These are phyloP conservation scores for Kobus ellipsiprymnus DNA, from an alignment of 2,113 vertebrate species.

Conservation along the genomic window DNA sequence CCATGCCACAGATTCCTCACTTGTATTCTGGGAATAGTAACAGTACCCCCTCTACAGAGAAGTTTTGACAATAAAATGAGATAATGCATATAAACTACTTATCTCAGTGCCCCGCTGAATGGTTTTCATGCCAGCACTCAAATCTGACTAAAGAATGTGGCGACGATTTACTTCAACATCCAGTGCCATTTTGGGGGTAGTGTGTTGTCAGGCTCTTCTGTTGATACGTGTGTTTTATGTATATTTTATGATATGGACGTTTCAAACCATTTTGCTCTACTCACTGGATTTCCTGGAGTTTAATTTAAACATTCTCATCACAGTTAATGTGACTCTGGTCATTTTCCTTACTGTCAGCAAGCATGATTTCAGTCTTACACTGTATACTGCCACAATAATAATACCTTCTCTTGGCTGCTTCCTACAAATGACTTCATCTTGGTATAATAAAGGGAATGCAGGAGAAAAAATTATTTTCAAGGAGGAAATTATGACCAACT, in stretches of 20 bases:
- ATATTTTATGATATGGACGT: background rate
- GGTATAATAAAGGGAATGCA: background rate
- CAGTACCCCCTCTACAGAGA: background rate
- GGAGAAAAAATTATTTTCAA: background rate
- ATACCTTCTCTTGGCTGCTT: background rate
- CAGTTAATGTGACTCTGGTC: background rate
- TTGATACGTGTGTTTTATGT: background rate
- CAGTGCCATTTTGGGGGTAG: background rate
- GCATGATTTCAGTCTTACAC: background rate
- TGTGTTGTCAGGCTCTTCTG: background rate
- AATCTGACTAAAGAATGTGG: background rate
- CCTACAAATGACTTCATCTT: background rate
- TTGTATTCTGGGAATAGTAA: background rate
- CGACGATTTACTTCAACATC: background rate
- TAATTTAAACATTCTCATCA: slow-evolving; percentile 18
- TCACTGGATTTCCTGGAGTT: background rate
- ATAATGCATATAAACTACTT: background rate
- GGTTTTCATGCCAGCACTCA: background rate
- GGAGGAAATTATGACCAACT: background rate
- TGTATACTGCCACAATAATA: background rate
- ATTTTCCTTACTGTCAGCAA: background rate
- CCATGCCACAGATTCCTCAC: background rate
- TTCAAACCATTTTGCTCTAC: background rate
- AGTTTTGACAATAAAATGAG: background rate
- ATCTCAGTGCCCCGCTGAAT: background rate